Percentiles rank a stretch among this genome's conserved stretches.
phyloP scores from a whole-genome alignment of 2,113 vertebrate species.

The Nesospiza acunhae region DNA sequence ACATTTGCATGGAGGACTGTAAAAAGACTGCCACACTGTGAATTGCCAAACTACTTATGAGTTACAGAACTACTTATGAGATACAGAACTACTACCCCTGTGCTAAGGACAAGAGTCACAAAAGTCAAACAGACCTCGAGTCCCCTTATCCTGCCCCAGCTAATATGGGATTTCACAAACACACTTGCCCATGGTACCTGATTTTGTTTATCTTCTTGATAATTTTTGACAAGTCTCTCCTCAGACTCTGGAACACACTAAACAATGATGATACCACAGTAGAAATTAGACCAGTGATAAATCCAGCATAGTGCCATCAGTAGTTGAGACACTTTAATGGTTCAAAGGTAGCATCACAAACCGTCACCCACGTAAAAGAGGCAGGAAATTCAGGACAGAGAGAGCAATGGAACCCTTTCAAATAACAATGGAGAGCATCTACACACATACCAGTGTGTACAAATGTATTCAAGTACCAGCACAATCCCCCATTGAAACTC shows the following conservation, averaged over 20 bases:
- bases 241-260: not conserved
- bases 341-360: not conserved
- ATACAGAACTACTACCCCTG: not conserved
- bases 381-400: not conserved
- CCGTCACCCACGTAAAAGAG: rapidly evolving
- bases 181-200: not conserved
- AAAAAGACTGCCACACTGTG: not conserved
- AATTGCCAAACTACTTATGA: not conserved
- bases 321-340: not conserved
- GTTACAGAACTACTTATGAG: not conserved
- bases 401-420: not conserved
- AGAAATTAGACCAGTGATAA: not conserved
- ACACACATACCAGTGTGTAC: not conserved
- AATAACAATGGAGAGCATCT: not conserved
- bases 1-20: not conserved
- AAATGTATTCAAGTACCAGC: not conserved
- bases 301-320: not conserved
- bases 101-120: not conserved
- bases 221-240: not conserved
- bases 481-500: not conserved
- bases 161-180: not conserved
- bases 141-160: not conserved
- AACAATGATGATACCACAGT: not conserved
- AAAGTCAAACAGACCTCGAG: not conserved
- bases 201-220: not conserved